phyloP scores from a whole-genome alignment of 35 echinoderm and acorn worm genomes.

The Chiridota heheva region DNA sequence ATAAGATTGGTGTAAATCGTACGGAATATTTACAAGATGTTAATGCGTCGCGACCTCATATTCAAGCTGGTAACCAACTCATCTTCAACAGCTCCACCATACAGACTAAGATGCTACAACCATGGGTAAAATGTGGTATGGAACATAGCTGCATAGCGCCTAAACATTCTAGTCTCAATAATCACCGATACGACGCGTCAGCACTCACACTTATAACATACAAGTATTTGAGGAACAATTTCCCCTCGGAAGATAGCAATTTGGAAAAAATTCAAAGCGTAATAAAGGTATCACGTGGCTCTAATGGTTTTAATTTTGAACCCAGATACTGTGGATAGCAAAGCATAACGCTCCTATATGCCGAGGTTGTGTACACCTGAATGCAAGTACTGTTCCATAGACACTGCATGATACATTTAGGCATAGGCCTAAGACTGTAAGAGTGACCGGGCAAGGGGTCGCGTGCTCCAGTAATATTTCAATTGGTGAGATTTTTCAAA shows the following conservation, averaged over 20 bases:
- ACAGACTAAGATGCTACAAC: constrained; percentile 56
- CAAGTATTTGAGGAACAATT: constrained; percentile 59
- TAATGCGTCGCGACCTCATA: no score
- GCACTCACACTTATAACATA: constrained; percentile 58
- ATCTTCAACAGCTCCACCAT: constrained; percentile 70
- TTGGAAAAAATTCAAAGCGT: constrained; percentile 24
- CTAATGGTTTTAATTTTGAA: constrained; percentile 15
- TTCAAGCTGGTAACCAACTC: constrained; percentile 57
- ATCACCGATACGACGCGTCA: constrained; percentile 67
- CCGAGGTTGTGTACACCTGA: background rate
- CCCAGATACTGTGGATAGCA: background rate
- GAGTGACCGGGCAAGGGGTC: no score
- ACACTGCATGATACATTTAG: no score
- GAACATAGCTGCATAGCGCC: constrained; percentile 59
- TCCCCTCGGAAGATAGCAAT: constrained; percentile 53
- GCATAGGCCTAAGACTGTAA: no score
- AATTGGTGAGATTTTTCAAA: no score
- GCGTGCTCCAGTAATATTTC: no score
- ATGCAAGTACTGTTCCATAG: no score
- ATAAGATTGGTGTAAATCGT: constrained; percentile 42
- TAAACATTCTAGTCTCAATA: constrained; percentile 14
- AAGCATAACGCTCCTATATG: background rate
- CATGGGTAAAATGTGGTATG: constrained; percentile 52
- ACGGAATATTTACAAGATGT: constrained; percentile 58
- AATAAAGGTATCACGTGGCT: background rate